Evolutionary conservation across 2,797 vertebrate species (phyloP), one percentile per base, ranked within the genome.

Genomic region (Hephaestus fuliginosus): DNA sequence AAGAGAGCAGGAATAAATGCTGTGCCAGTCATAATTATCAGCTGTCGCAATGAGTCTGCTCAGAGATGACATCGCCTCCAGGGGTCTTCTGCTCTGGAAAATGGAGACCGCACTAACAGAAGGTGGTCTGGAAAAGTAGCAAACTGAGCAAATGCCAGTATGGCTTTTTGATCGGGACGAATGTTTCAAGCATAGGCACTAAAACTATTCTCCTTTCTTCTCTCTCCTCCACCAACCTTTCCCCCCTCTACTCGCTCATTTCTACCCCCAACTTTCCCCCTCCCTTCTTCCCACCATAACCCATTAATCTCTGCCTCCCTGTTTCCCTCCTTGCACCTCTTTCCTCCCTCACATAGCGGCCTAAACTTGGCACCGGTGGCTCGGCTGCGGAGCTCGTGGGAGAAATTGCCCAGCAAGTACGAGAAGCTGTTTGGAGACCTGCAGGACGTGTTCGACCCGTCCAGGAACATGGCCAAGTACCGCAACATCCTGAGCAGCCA

Each of bases 381-480:
- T 55, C 96, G 98, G 28, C 96, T 99, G 70, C 94, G 97, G 84
- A 95, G 96, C 78, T 97, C 98, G 0, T 99, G 98, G 98, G 98
- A 99, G 83, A 99, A 98, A 91, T 91, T 99, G 84, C 98, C 98
- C 43, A 97, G 96, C 91, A 99, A 99, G 77, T 99, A 99, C 4
- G 98, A 99, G 82, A 99, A 98, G 85, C 97, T 99, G 62, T 97
- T 98, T 43, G 92, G 95, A 80, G 98, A 99, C 93, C 96, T 99
- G 78, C 98, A 99, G 92, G 98, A 99, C 84, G 95, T 99, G 73
- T 99, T 99, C 75, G 98, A 99, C 95, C 98, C 98, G 0, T 99
- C 98, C 74, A 96, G 98, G 91, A 99, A 99, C 93, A 99, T 99
- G 98, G 96, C 98, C 82, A 99, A 99, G 84, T 99, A 99, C 66